A percentile compares a stretch with the other conserved stretches of the same genome.
Evolutionary conservation across 2,888 invertebrate species (phyloP).

Genomic region (Clepsis dumicolana): DNA sequence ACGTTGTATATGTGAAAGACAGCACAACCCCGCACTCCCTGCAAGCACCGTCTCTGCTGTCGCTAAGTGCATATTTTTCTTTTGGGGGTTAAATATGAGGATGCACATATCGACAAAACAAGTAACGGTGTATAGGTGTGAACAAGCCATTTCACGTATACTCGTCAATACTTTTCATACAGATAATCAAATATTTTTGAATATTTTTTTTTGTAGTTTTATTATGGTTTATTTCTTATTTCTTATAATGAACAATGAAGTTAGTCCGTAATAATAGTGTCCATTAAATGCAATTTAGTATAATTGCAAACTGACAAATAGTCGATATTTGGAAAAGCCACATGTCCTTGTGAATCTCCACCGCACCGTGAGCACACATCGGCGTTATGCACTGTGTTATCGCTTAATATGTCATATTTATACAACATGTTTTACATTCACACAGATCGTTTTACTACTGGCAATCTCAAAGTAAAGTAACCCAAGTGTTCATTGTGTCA

Average conservation of each 20-base stretch:
- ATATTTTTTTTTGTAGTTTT: conserved; percentile 43
- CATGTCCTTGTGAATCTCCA: conserved; percentile 23
- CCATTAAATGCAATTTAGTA: conserved; percentile 41
- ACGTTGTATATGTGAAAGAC: not conserved
- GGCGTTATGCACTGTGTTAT: conserved; percentile 5
- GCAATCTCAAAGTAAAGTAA: conserved; percentile 35
- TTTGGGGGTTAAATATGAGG: not conserved
- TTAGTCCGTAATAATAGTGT: conserved; percentile 38
- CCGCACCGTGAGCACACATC: not conserved
- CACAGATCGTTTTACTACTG: conserved; percentile 11
- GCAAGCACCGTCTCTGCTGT: not conserved
- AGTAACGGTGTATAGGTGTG: not conserved
- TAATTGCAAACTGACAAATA: conserved; percentile 34
- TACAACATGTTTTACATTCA: not conserved
- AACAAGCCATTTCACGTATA: not conserved
- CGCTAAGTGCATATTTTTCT: not conserved
- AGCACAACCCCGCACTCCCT: not conserved
- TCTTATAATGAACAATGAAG: conserved; percentile 38
- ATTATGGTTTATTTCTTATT: conserved; percentile 41
- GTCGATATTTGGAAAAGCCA: conserved; percentile 17
- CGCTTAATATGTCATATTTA: not conserved
- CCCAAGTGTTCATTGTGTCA: not conserved
- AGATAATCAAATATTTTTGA: conserved; percentile 41
- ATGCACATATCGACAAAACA: not conserved
- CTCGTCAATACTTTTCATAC: conserved; percentile 37